Evolutionary conservation across 37 sponge, comb jelly and placozoan species (phyloP).

Genomic region (Mnemiopsis leidyi): DNA sequence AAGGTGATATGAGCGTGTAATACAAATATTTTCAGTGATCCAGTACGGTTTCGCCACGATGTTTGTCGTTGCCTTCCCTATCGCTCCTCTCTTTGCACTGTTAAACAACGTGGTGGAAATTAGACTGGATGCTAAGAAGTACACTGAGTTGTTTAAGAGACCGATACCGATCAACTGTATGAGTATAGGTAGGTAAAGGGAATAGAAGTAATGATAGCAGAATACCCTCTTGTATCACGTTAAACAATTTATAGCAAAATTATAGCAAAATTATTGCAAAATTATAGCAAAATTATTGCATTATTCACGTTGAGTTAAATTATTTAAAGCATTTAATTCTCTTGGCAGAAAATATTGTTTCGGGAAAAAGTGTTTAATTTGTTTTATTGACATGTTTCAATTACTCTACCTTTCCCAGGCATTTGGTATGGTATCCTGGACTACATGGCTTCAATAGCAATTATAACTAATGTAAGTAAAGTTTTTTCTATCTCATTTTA

Average conservation of each 20-base stretch:
- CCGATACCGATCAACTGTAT: slow-evolving; percentile 81
- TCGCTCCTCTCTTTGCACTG: slow-evolving; percentile 95
- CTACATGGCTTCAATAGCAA: slow-evolving; percentile 77
- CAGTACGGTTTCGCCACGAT: slow-evolving; percentile 97
- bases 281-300: no score
- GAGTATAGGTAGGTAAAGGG: slow-evolving; percentile 84
- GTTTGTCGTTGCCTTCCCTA: slow-evolving; percentile 93
- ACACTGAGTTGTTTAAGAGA: slow-evolving; percentile 71
- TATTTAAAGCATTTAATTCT: no score
- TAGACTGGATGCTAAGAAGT: slow-evolving; percentile 94
- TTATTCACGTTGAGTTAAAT: no score
- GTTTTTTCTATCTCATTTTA: no score
- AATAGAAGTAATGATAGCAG: no score
- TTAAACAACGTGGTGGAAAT: slow-evolving; percentile 95
- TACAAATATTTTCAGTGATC: slow-evolving; percentile 76
- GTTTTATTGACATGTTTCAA: no score
- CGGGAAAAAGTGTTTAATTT: no score
- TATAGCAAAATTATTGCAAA: no score
- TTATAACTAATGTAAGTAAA: slow-evolving; percentile 86
- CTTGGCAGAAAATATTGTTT: no score
- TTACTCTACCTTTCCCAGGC: not conserved
- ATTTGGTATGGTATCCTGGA: slow-evolving; percentile 86
- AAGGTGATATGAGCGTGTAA: no score
- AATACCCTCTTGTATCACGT: no score
- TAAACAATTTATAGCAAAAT: no score